A percentile compares a stretch with the other conserved stretches of the same genome.
These are phyloP conservation scores for Desmophyllum pertusum DNA, from an alignment of 92 coral and sea anemone species.

Conservation along the genomic window DNA sequence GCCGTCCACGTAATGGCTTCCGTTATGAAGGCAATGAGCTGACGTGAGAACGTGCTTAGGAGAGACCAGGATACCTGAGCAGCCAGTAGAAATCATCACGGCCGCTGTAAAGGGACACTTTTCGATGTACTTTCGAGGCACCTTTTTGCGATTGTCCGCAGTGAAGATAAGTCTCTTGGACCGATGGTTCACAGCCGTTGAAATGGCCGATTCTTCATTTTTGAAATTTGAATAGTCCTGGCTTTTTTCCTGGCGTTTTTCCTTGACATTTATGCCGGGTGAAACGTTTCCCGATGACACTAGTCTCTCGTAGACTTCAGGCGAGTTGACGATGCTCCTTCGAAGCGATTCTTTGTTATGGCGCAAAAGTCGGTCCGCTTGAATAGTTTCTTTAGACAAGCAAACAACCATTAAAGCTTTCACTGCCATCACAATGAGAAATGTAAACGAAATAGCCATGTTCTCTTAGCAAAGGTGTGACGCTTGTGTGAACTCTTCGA, in stretches of 20 bases:
- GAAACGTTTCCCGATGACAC: neutral
- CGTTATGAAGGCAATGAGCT: slow-evolving; percentile 93
- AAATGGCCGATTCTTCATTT: neutral
- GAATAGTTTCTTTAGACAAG: slow-evolving; percentile 4
- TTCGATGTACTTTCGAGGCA: slow-evolving; percentile 60
- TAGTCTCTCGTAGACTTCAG: neutral
- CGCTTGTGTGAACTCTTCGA: neutral
- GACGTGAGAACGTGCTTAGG: slow-evolving; percentile 90
- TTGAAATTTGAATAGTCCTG: neutral
- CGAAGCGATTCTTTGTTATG: neutral
- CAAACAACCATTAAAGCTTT: neutral
- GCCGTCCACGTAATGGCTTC: slow-evolving; percentile 80
- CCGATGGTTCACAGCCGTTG: slow-evolving; percentile 27
- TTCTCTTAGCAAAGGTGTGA: neutral
- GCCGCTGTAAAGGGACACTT: slow-evolving; percentile 84
- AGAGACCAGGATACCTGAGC: slow-evolving; percentile 87
- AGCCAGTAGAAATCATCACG: slow-evolving; percentile 87
- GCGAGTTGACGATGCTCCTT: neutral
- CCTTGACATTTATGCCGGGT: neutral
- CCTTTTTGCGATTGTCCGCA: slow-evolving; percentile 46
- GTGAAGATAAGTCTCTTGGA: slow-evolving; percentile 51
- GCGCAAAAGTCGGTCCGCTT: slow-evolving; percentile 1
- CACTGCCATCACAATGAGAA: neutral
- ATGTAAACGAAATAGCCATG: slow-evolving; percentile 2
- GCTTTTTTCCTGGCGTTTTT: neutral